phyloP scores from a whole-genome alignment of 2,113 vertebrate species.

The Rhizomys pruinosus region DNA sequence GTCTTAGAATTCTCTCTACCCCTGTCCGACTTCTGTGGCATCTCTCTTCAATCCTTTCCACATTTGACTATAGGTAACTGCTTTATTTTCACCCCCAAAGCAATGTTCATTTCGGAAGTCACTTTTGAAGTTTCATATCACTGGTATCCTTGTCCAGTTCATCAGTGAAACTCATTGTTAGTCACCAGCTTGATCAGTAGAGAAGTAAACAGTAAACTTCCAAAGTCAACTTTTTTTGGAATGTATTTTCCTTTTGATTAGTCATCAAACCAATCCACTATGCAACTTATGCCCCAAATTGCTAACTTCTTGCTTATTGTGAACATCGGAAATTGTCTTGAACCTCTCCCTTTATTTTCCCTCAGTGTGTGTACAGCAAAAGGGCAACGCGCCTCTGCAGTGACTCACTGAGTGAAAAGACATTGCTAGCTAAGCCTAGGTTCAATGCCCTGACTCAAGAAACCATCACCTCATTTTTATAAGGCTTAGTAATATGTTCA shows the following conservation, averaged over 20 bases:
- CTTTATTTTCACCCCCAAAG: slow-evolving; percentile 39
- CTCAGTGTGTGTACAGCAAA: background rate
- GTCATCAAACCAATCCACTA: slow-evolving; percentile 7
- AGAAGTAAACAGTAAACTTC: slow-evolving; percentile 8
- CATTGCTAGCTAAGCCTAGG: background rate
- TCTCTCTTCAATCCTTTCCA: slow-evolving; percentile 53
- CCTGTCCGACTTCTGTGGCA: slow-evolving; percentile 67
- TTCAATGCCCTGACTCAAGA: no score
- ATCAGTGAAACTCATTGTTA: background rate
- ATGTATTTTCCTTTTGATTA: background rate
- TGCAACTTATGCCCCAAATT: background rate
- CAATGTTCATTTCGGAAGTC: slow-evolving; percentile 31
- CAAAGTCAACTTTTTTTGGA: background rate
- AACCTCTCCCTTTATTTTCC: background rate
- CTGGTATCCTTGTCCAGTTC: background rate
- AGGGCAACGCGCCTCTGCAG: background rate
- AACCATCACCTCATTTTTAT: background rate
- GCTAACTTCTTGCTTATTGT: background rate
- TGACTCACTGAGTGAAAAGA: background rate
- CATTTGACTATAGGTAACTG: slow-evolving; percentile 45
- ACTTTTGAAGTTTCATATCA: background rate
- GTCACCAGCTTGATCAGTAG: background rate
- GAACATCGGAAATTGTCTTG: background rate
- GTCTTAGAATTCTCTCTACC: slow-evolving; percentile 72
- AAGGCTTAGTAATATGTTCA: background rate